A percentile compares a stretch with the other conserved stretches of the same genome.
Evolutionary conservation across 2,113 vertebrate genomes (phyloP).

Genomic region (Astatoreochromis straeleni): DNA sequence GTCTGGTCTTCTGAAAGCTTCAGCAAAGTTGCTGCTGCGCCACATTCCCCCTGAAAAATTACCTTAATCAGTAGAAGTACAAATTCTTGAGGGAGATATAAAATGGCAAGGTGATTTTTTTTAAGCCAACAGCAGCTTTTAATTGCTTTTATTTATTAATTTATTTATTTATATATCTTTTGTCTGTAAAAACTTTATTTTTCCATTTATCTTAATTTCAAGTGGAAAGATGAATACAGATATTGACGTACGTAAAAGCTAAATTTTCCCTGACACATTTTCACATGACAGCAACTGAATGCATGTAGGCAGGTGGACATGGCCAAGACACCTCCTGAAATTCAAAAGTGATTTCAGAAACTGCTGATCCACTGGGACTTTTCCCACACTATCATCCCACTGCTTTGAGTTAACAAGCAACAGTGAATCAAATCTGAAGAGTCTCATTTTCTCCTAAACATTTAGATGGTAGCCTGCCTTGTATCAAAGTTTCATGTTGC

Average conservation of each 20-base stretch:
- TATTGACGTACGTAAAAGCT: neutral
- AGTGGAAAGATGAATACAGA: neutral
- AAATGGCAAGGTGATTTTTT: neutral
- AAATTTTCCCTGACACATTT: too few relatives aligned
- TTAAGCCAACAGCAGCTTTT: neutral
- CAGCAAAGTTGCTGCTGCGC: neutral
- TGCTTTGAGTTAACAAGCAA: neutral
- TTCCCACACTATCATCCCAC: neutral
- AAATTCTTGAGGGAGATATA: neutral
- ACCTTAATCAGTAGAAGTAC: neutral
- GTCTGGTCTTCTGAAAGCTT: neutral
- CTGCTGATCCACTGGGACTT: neutral
- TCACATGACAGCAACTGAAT: neutral
- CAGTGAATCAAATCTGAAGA: neutral
- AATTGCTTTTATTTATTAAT: neutral
- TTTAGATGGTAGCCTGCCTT: neutral
- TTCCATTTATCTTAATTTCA: neutral
- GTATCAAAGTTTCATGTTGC: neutral
- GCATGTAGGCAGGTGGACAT: neutral
- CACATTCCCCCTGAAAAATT: neutral
- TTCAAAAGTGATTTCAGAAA: neutral
- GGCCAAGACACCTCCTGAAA: neutral
- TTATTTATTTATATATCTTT: accelerated
- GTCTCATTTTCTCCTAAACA: neutral
- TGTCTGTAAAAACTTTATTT: neutral